phyloP scores from a whole-genome alignment of 2,888 invertebrate genomes.

The Syrista parreyssii region DNA sequence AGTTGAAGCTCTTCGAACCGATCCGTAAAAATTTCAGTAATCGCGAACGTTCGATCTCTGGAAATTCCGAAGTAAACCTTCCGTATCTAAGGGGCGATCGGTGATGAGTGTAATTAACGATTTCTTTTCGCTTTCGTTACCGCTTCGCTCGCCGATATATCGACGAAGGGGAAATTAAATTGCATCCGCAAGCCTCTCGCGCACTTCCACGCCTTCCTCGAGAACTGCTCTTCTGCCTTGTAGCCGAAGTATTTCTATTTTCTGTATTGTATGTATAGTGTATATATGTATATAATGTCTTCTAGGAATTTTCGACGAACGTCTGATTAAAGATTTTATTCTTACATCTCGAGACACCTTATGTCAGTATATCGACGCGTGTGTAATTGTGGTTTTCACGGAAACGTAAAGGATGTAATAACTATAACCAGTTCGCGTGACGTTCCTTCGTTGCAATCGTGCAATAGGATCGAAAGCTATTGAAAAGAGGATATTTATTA shows the following conservation, averaged over 20 bases:
- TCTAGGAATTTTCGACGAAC: background rate
- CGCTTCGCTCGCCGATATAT: background rate
- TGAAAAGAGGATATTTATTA: background rate
- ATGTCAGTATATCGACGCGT: background rate
- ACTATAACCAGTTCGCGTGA: background rate
- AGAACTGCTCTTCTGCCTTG: background rate
- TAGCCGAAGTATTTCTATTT: background rate
- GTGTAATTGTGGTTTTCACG: background rate
- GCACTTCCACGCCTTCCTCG: background rate
- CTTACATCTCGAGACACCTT: background rate
- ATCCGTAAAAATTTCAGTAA: background rate
- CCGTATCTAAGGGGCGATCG: background rate
- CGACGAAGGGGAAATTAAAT: background rate
- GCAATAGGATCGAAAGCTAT: background rate
- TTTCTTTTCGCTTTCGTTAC: background rate
- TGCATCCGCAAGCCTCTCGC: background rate
- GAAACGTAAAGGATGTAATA: background rate
- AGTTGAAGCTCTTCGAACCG: background rate
- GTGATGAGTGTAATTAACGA: background rate
- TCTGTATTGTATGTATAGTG: background rate
- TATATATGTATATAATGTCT: background rate
- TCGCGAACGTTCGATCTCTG: background rate
- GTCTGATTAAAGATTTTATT: background rate
- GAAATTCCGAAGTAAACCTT: background rate
- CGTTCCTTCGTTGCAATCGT: background rate